A percentile compares a stretch with the other conserved stretches of the same genome.
phyloP scores from a whole-genome alignment of 1,140 invertebrate species.

The Drosophila nikananu region DNA sequence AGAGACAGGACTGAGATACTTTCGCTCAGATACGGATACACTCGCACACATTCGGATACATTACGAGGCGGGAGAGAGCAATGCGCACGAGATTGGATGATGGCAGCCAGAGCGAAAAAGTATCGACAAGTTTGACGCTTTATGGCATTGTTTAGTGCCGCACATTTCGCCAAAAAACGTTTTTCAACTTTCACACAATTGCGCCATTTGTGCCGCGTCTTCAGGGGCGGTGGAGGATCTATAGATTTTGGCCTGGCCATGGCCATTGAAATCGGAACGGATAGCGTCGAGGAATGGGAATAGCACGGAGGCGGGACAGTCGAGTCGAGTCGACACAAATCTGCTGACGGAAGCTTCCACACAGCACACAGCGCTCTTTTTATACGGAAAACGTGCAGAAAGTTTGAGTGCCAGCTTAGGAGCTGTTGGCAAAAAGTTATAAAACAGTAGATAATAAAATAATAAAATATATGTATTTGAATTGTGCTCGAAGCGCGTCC shows the following conservation, averaged over 20 bases:
- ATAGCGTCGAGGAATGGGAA: not conserved
- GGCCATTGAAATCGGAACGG: slow-evolving; percentile 9
- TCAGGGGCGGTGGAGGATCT: slow-evolving; percentile 22
- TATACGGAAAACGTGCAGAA: slow-evolving; percentile 83
- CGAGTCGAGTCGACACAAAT: slow-evolving; percentile 66
- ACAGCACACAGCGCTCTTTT: slow-evolving; percentile 59
- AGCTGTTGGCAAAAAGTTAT: slow-evolving; percentile 70
- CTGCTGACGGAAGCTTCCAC: slow-evolving; percentile 78
- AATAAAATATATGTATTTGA: slow-evolving; percentile 84
- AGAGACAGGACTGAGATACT: slow-evolving; percentile 21
- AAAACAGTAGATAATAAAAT: slow-evolving; percentile 84
- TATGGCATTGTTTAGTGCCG: slow-evolving; percentile 83
- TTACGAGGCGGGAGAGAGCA: slow-evolving; percentile 31
- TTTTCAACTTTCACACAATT: slow-evolving; percentile 84
- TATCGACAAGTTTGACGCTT: slow-evolving; percentile 84
- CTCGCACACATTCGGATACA: slow-evolving; percentile 25
- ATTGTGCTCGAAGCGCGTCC: slow-evolving; percentile 60
- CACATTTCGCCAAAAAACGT: slow-evolving; percentile 82
- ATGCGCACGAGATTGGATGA: slow-evolving; percentile 52
- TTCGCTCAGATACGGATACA: slow-evolving; percentile 35
- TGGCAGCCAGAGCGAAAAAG: slow-evolving; percentile 63
- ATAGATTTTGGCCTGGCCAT: slow-evolving; percentile 19
- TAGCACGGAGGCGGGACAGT: slow-evolving; percentile 18
- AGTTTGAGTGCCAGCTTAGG: slow-evolving; percentile 83
- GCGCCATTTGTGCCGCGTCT: slow-evolving; percentile 80